These are phyloP conservation scores for Cynopterus brachyotis DNA, from an alignment of 2,113 vertebrate species.

Conservation along the genomic window DNA sequence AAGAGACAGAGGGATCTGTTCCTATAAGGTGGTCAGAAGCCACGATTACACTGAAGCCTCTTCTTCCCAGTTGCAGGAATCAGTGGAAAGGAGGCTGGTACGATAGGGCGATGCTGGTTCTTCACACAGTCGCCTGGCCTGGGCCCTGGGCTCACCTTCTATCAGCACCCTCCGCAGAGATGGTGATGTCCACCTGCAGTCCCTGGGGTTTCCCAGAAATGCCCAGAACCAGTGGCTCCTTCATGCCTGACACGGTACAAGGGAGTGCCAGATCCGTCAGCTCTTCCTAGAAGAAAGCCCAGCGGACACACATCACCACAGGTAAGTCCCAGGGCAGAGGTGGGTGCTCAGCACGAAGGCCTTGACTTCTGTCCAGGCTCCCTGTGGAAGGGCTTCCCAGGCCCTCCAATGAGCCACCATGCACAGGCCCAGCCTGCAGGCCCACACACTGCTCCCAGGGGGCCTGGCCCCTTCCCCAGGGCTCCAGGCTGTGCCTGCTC, in stretches of 20 bases:
- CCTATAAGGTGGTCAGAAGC: neutral
- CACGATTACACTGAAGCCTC: no score
- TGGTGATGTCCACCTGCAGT: conserved; percentile 85
- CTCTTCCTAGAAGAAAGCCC: conserved; percentile 83
- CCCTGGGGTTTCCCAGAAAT: conserved; percentile 86
- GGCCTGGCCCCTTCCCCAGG: neutral
- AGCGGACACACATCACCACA: no score
- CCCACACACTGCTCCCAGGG: no score
- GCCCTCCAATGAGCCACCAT: neutral
- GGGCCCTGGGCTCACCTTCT: conserved; percentile 62
- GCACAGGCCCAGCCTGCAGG: neutral
- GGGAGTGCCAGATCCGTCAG: conserved; percentile 85
- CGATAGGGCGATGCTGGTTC: fast-evolving
- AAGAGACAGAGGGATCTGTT: neutral
- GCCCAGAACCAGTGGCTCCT: conserved; percentile 86
- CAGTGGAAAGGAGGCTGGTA: neutral
- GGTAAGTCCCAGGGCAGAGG: neutral
- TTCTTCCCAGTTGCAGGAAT: neutral
- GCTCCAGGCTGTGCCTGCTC: neutral
- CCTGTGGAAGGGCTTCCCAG: neutral
- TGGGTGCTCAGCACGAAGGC: neutral
- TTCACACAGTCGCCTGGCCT: fast-evolving
- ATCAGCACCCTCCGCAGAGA: conserved; percentile 70
- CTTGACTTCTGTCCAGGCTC: neutral
- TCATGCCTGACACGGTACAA: conserved; percentile 90